A percentile compares a stretch with the other conserved stretches of the same genome.
phyloP scores from a whole-genome alignment of 2,797 vertebrate species.

The Molothrus ater region DNA sequence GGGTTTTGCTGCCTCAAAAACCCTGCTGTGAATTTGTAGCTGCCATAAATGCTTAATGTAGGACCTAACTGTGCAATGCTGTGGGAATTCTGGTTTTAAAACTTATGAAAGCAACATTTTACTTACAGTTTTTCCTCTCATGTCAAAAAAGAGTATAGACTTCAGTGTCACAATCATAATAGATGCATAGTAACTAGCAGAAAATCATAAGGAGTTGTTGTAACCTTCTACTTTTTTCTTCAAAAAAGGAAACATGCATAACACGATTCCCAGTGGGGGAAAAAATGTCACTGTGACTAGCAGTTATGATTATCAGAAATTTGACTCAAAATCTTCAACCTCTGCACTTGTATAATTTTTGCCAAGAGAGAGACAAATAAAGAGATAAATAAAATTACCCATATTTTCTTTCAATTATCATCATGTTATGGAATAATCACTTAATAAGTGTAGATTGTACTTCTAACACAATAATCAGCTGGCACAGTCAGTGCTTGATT shows the following conservation, averaged over 20 bases:
- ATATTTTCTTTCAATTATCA: not conserved
- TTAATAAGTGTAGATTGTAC: not conserved
- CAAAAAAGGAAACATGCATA: not conserved
- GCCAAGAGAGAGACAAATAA: not conserved
- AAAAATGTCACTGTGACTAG: not conserved
- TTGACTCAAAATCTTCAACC: not conserved
- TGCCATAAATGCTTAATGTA: conserved; percentile 75
- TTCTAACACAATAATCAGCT: not conserved
- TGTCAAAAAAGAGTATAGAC: conserved; percentile 64
- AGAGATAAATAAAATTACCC: not conserved
- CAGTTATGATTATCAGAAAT: not conserved
- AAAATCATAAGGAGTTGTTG: conserved; percentile 33
- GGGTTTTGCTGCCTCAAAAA: conserved; percentile 66
- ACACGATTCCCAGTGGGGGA: not conserved
- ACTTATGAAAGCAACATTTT: conserved; percentile 72
- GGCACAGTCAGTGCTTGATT: not conserved
- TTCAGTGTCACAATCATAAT: conserved; percentile 70
- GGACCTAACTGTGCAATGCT: conserved; percentile 71
- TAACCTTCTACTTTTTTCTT: not conserved
- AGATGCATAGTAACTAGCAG: conserved; percentile 54
- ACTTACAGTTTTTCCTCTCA: conserved; percentile 57
- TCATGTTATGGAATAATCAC: conserved; percentile 1
- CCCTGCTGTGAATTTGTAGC: conserved; percentile 70
- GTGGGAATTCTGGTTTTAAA: conserved; percentile 71
- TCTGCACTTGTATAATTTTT: not conserved